Percentiles rank a stretch among this genome's conserved stretches.
Conservation (phyloP, 2,113 vertebrate species). For the Amphiprion ocellaris region DNA sequence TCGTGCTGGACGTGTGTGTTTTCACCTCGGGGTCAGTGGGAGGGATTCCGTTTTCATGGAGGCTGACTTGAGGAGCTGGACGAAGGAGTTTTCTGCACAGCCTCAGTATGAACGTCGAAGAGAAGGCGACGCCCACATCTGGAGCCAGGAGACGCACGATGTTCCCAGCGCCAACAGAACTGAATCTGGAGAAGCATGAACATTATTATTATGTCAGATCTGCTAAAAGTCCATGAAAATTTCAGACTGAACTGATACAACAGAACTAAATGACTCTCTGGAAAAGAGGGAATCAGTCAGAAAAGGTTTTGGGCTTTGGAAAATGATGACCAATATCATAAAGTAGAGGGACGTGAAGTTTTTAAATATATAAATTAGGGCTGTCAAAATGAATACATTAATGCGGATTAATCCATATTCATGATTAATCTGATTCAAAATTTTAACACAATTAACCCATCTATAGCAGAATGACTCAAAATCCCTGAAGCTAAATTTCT, state of each 20-base stretch:
- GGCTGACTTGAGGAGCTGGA: constrained; percentile 39
- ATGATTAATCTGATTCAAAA: too few species aligned
- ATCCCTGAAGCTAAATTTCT: too few species aligned
- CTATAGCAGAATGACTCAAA: too few species aligned
- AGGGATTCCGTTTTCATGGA: constrained; percentile 68
- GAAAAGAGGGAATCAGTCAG: not conserved
- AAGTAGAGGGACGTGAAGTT: not conserved
- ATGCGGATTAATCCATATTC: too few species aligned
- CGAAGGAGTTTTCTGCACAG: constrained; percentile 76
- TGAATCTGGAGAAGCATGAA: constrained; percentile 80
- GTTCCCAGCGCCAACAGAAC: constrained; percentile 74
- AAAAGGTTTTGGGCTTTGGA: not conserved
- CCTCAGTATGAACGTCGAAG: constrained; percentile 69
- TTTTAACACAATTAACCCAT: too few species aligned
- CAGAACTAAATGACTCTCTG: too few species aligned
- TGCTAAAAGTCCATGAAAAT: too few species aligned
- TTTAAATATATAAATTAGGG: too few species aligned
- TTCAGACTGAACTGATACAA: too few species aligned
- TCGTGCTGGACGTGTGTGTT: not conserved
- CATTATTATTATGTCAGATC: not conserved
- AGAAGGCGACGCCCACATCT: constrained; percentile 76
- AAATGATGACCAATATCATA: not conserved
- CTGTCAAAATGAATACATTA: too few species aligned
- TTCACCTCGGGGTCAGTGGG: constrained; percentile 72
- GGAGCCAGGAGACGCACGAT: constrained; percentile 81